Conservation (phyloP, 2,888 invertebrate genomes). For the Drosophila infuscata region DNA sequence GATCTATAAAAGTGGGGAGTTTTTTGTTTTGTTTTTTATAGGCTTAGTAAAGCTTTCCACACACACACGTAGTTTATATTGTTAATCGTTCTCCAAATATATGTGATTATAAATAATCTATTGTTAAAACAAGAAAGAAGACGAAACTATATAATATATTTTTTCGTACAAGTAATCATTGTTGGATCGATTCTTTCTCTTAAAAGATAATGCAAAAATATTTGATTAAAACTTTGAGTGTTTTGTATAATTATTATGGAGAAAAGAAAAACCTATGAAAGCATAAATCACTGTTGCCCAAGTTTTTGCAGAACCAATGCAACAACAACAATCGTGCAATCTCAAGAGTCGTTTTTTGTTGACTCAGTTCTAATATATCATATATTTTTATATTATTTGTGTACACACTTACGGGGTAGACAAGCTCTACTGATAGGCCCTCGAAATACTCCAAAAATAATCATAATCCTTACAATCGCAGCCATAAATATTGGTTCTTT, state of each 20-base stretch:
- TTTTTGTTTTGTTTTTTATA: not conserved
- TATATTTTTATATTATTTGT: conserved; percentile 1
- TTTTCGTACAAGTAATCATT: not conserved
- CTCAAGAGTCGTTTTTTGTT: not conserved
- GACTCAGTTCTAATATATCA: not conserved
- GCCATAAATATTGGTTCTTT: not conserved
- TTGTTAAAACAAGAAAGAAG: not conserved
- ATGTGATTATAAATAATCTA: not conserved
- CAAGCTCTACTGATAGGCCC: conserved; percentile 11
- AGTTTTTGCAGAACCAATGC: not conserved
- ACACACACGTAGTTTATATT: not conserved
- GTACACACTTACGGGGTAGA: not conserved
- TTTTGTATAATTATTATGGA: not conserved
- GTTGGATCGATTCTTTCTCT: too few relatives aligned
- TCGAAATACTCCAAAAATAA: conserved; percentile 10
- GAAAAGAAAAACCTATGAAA: not conserved
- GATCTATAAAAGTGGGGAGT: not conserved
- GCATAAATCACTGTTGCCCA: not conserved
- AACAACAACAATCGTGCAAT: not conserved
- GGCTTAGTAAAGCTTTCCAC: not conserved
- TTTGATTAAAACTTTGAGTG: too few relatives aligned
- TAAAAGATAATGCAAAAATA: too few relatives aligned
- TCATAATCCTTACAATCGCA: conserved; percentile 14
- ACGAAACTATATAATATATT: not conserved
- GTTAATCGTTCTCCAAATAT: not conserved